Evolutionary conservation across 2,797 vertebrate species (phyloP).

Genomic region (Falco concolor): DNA sequence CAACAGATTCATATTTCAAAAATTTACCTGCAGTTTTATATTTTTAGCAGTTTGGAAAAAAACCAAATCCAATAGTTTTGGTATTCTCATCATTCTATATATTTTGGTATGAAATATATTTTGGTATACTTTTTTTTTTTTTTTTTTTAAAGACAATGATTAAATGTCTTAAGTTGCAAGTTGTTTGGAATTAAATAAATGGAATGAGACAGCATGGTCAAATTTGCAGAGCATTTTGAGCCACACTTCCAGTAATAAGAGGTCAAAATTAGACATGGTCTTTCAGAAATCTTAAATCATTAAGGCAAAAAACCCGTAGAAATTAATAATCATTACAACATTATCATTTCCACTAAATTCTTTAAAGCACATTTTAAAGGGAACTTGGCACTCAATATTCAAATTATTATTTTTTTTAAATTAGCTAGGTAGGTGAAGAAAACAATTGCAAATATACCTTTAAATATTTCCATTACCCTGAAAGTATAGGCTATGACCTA

Average conservation of each 20-base stretch:
- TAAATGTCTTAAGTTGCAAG: not conserved
- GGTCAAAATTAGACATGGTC: not conserved
- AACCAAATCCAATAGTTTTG: rapidly evolving
- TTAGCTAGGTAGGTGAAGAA: not conserved
- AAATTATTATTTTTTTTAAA: not conserved
- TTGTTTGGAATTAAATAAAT: not conserved
- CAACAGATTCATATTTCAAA: not conserved
- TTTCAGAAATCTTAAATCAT: not conserved
- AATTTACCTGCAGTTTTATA: not conserved
- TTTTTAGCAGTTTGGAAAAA: not conserved
- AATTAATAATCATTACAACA: not conserved
- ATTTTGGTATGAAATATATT: not conserved
- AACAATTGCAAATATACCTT: not conserved
- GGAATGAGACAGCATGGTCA: not conserved
- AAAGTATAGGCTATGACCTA: not conserved
- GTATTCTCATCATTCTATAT: not conserved
- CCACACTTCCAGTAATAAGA: not conserved
- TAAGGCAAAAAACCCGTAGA: not conserved
- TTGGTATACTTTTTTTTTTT: not conserved
- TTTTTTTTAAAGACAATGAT: not conserved
- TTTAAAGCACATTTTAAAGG: not conserved
- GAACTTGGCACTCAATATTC: not conserved
- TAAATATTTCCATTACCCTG: not conserved
- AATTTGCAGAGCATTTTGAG: not conserved
- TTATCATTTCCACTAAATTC: not conserved